Evolutionary conservation across 2,888 invertebrate species (phyloP), one percentile per base, ranked within the genome.

Genomic region (Bugulina stolonifera): DNA sequence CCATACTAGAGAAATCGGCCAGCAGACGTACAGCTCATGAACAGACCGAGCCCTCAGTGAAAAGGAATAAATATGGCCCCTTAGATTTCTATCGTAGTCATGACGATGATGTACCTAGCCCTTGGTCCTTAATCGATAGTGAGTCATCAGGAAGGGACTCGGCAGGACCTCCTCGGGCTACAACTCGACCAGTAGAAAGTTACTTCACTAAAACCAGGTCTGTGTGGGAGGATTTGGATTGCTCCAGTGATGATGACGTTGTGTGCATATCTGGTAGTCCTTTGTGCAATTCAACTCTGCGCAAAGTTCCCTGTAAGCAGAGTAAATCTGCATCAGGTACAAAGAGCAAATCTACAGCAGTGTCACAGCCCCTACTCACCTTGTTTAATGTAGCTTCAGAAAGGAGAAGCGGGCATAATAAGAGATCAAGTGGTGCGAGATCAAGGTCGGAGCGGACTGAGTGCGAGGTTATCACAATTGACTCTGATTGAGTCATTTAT

Each of bases 131-230:
- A 18, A 18, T 10, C 43, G 43, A 43, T 5, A 43, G 43, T 43
- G n/a, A n/a, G n/a, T n/a, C n/a, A n/a, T 43, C 43, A 10, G 18
- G 43, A 5, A 5, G 5, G 43, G 43, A 5, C 10, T 5, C 10
- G 5, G 5, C 43, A 10, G 43, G 18, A 18, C 18, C 43, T 5
- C 5, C 43, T 5, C 43, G 18, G 5, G 5, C 43, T 18, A 64
- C 2, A 10, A 64, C 25, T 5, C 22, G 34, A 64, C 22, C 64
- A 14, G 64, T 64, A 10, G 64, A 27, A 22, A 64, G 64, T 34
- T 64, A 64, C 27, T 64, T 64, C 32, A 32, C 64, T 10, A 27
- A 14, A 5, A 64, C 64, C 27, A 64, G 27, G 27, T 64, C 64
- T 14, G 64, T 64, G 3, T 64, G 64, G 64, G 64, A 64, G 10